Evolutionary conservation across 2,113 vertebrate species (phyloP).

Genomic region (Emydura subglobosa): DNA sequence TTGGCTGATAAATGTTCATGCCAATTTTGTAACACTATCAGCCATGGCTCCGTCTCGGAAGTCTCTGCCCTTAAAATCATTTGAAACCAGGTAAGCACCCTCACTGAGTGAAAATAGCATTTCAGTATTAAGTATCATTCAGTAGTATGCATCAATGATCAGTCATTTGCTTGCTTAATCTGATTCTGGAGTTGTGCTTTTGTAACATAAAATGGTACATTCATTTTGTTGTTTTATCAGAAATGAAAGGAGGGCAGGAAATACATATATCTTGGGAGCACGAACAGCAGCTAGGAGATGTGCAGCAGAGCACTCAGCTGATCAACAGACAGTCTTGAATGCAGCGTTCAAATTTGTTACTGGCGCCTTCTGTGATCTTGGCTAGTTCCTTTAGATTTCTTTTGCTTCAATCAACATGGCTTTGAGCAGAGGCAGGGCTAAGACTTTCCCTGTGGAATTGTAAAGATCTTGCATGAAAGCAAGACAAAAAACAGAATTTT

Average conservation of each 20-base stretch:
- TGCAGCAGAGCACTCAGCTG: not conserved
- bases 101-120: not conserved
- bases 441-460: not conserved
- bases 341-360: not conserved
- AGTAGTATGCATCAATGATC: not conserved
- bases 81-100: not conserved
- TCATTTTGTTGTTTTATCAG: not conserved
- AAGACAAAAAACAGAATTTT: not conserved
- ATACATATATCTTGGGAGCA: not conserved
- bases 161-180: slow-evolving; percentile 22
- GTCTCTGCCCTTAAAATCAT: slow-evolving; percentile 3
- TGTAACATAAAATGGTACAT: not conserved
- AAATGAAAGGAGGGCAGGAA: not conserved
- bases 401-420: not conserved
- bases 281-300: not conserved
- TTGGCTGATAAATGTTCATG: not conserved
- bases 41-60: not conserved
- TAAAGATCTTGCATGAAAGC: not conserved
- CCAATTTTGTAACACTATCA: not conserved
- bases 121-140: slow-evolving; percentile 31
- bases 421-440: not conserved
- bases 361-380: not conserved
- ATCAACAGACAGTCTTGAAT: not conserved
- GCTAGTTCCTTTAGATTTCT: not conserved
- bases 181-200: not conserved